Base-by-base conservation (phyloP, 2,113 vertebrate genomes). In the Bombycilla garrulus region DNA sequence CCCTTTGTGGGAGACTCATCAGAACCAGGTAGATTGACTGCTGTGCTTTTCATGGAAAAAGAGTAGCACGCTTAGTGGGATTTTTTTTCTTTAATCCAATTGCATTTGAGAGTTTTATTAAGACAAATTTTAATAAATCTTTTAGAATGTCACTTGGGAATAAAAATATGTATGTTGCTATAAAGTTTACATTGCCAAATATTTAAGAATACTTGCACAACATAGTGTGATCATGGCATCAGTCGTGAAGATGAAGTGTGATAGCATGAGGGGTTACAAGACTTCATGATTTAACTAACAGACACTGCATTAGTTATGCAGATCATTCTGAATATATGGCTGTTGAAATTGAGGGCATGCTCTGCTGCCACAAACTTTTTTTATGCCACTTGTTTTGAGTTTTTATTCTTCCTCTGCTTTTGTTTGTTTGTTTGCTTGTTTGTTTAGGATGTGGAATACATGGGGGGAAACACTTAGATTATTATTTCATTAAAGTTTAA, bases 361-460 rank as follows among this genome's bases (percentile, higher is more conserved):
- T 38, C 36, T 93, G 64, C 84, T 82, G 40, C 62, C 48, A 60
- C 10, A 0, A 90, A 60, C 40, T 95, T 96, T 97, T 72, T 91
- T 95, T 79, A 90, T 61, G 57, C 74, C 58, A 26, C 50, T 95
- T 95, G 53, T 81, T 96, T 96, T 90, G 90, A 76, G 71, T 71
- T 87, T 89, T 67, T 95, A 89, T 73, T 89, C 51, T 79, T 81
- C 42, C 13, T 61, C 60, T 47, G 9, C n/a, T 45, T 81, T 81
- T 61, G 17, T 84, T 62, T 77, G 38, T 85, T 77, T 53, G 31
- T 79, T 86, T 91, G 58, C 66, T 66, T 31, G 11, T 80, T 89
- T 38, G 61, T 35, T 93, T 67, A 28, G 91, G 64, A 24, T 79
- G 48, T 61, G 9, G 9, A 56, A 38, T 87, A 95, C 5, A 20